Evolutionary conservation across 2,888 invertebrate species (phyloP), one percentile per base, ranked within the genome.

Genomic region (Himalopsyche anomala): DNA sequence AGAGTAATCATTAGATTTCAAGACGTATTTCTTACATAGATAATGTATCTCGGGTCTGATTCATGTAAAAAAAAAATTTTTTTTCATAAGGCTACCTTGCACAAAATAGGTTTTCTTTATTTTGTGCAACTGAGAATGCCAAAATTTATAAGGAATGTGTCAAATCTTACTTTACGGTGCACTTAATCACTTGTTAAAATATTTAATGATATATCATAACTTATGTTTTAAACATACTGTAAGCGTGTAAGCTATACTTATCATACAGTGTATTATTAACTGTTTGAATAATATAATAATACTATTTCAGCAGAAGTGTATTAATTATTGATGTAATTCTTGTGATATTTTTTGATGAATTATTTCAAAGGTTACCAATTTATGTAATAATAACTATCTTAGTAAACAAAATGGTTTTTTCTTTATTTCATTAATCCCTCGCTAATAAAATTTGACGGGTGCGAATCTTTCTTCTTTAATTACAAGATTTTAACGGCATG

Each of bases 341-440:
- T 74, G 74, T 74, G 74, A 74, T 74, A 74, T 74, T 74, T 74
- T 74, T 28, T 74, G 74, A 74, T 36, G 74, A 74, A 74, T 74
- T 36, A 36, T 74, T 74, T 74, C 74, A 74, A 74, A 74, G 36
- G 74, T 74, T 74, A 74, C 74, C 74, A 74, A 74, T 74, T 74
- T 74, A 74, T 74, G 74, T 74, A 74, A 74, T 74, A 74, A 74
- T 74, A 74, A 74, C 74, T 74, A 74, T 74, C 74, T 74, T 74
- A 74, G 74, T 36, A 28, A 74, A 62, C 19, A 62, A n/a, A 51
- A 51, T 15, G 4, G 51, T 28, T 19, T 19, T 62, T 62, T n/a
- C 28, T 62, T 62, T 62, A 62, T 55, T 55, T 55, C 17, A n/a
- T 28, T 19, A 19, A 62, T 19, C 19, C n/a, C 19, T 19, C 51